Percentiles rank a stretch among this genome's conserved stretches.
These are phyloP conservation scores for Seira musarum DNA, from an alignment of 2,888 invertebrate genomes.

Conservation along the genomic window DNA sequence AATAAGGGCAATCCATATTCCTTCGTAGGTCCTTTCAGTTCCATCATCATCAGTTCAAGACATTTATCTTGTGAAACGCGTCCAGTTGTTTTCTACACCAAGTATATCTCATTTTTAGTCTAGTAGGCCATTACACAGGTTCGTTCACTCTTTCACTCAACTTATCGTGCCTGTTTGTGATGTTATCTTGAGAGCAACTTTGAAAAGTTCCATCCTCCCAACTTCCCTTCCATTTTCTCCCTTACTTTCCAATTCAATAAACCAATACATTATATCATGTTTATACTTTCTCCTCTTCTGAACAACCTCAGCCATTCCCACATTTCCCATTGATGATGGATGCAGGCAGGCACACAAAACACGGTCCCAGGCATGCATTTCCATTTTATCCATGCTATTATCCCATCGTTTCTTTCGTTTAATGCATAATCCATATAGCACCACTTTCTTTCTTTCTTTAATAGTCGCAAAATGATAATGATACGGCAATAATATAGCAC, in stretches of 20 bases:
- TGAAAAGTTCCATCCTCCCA: not conserved
- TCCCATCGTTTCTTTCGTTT: not conserved
- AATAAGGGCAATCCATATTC: too few species aligned
- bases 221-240: not conserved
- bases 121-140: too few species aligned
- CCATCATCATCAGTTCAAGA: too few species aligned
- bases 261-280: conserved; percentile 13
- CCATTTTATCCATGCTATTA: not conserved
- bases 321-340: not conserved
- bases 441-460: not conserved
- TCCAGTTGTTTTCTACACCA: too few species aligned
- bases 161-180: not conserved
- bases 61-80: too few species aligned
- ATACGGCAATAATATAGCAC: not conserved
- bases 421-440: conserved; percentile 4
- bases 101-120: too few species aligned
- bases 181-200: not conserved
- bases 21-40: too few species aligned
- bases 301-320: not conserved
- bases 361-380: not conserved
- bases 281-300: not conserved
- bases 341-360: not conserved
- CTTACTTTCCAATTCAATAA: not conserved
- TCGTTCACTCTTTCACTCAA: too few species aligned
- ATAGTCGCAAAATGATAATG: conserved; percentile 1